phyloP scores from a whole-genome alignment of 2,113 vertebrate genomes.

The Mustelus asterias region DNA sequence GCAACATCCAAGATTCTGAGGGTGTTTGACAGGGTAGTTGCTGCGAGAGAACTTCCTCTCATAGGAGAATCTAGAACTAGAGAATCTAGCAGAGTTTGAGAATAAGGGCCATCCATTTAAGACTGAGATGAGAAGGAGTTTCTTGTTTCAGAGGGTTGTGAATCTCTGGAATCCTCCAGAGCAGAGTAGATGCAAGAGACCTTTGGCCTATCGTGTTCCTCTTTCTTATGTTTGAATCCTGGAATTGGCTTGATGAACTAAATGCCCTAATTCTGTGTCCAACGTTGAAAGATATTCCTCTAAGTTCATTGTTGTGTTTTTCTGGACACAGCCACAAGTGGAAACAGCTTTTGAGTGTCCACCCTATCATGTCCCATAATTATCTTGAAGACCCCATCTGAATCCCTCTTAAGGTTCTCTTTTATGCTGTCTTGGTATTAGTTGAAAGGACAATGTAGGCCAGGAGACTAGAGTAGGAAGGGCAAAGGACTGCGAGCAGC shows the following conservation, averaged over 20 bases:
- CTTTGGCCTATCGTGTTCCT: no score
- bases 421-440: background rate
- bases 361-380: background rate
- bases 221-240: no score
- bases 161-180: no score
- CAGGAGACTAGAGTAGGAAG: background rate
- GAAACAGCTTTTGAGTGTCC: background rate
- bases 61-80: no score
- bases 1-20: no score
- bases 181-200: no score
- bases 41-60: no score
- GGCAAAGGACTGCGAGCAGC: background rate
- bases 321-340: background rate
- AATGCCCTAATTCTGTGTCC: background rate
- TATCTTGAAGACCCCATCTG: background rate
- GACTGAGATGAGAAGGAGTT: no score
- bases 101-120: no score
- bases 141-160: no score
- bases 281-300: background rate
- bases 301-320: background rate
- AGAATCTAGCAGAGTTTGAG: no score
- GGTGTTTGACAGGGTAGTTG: no score
- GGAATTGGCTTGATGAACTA: background rate
- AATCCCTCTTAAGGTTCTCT: background rate
- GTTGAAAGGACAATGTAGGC: background rate